Evolutionary conservation across 1,140 invertebrate genomes (phyloP).

Genomic region (Oncopodura yosiiana): DNA sequence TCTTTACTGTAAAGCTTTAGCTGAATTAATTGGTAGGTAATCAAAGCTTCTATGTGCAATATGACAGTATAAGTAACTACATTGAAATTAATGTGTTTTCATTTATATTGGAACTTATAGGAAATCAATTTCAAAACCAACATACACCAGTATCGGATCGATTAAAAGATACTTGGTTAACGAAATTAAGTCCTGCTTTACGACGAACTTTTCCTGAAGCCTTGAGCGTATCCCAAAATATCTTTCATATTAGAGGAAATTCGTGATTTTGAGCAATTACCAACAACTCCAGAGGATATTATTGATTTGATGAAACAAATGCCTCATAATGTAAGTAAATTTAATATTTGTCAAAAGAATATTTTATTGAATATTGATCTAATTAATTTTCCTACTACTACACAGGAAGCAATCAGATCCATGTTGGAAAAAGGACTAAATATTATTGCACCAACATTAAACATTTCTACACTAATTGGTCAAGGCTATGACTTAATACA

Average conservation of each 20-base stretch:
- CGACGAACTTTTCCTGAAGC: conserved; percentile 1
- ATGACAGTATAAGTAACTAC: too few relatives aligned
- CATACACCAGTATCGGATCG: neutral
- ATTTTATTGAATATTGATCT: too few relatives aligned
- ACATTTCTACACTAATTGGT: neutral
- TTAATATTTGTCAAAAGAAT: too few relatives aligned
- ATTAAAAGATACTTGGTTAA: neutral
- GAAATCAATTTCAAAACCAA: neutral
- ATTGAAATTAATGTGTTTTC: too few relatives aligned
- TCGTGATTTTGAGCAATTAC: neutral
- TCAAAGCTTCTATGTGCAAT: too few relatives aligned
- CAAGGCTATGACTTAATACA: neutral
- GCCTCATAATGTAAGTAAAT: neutral
- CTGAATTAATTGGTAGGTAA: neutral
- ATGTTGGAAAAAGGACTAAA: neutral
- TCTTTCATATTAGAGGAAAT: neutral
- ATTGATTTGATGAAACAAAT: neutral
- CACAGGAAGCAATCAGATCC: neutral
- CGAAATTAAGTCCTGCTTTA: neutral
- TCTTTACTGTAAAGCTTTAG: neutral
- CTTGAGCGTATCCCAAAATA: neutral
- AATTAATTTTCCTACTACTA: too few relatives aligned
- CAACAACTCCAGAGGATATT: neutral
- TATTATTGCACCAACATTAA: neutral
- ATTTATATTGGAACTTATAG: too few relatives aligned